phyloP scores from a whole-genome alignment of 2,888 invertebrate species.

The Eupithecia subfuscata region DNA sequence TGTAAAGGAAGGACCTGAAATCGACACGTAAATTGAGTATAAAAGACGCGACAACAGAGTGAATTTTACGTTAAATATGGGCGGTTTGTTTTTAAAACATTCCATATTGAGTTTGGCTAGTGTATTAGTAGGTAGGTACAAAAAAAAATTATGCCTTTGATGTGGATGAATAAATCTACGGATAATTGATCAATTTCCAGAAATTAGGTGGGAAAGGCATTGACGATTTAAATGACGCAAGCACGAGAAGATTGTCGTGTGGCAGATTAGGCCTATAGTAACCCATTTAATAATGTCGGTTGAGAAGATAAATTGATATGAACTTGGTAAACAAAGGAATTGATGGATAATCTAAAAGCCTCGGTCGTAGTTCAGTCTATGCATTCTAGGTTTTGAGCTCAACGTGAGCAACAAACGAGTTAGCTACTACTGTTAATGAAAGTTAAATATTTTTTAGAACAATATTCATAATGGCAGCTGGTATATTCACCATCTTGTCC shows the following conservation, averaged over 20 bases:
- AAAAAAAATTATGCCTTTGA: not conserved
- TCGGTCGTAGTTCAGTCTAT: not conserved
- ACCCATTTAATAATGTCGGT: no score
- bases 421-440: not conserved
- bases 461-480: slow-evolving; percentile 89
- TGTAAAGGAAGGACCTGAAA: no score
- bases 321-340: not conserved
- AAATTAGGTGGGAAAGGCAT: not conserved
- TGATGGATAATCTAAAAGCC: not conserved
- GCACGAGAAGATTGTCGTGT: not conserved
- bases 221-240: not conserved
- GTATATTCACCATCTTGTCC: slow-evolving; percentile 89
- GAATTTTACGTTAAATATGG: no score
- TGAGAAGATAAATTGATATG: not conserved
- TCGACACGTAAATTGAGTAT: no score
- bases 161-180: not conserved
- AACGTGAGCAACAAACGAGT: not conserved
- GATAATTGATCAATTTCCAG: not conserved
- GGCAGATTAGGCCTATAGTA: not conserved
- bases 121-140: not conserved
- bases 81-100: no score
- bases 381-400: not conserved
- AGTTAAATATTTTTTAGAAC: slow-evolving; percentile 81
- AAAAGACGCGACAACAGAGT: no score
- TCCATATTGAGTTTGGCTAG: no score